Base-by-base conservation (phyloP, 2,797 vertebrate genomes). In the Microctenopoma steveboyesi region DNA sequence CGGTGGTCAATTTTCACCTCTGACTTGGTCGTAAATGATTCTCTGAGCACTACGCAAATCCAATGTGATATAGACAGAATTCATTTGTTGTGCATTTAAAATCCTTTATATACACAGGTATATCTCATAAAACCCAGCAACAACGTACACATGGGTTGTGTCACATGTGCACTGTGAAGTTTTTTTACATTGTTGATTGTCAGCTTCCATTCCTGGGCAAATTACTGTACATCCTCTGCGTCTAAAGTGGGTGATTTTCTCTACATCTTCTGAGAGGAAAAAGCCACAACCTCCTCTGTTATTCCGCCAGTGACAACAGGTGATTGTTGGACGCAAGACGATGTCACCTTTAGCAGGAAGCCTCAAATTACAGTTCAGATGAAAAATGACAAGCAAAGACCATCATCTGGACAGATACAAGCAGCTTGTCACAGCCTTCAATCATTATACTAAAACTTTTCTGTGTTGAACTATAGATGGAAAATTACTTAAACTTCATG, bases 11-110 rank as follows among this genome's bases (percentile, higher is more conserved):
- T 59, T 66, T 59, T 81, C 65, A 80, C 72, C 67, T 35, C 18
- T 68, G 78, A 82, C 83, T 69, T 61, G 6, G 43, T 67, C 50
- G 59, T 52, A 75, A 74, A 82, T 56, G 59, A 66, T 55, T 71
- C 45, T 25, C 2, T 0, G 2, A 27, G 10, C 45, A 42, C 53
- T 55, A 22, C 28, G 58, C 3, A 4, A 39, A 61, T 67, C 30
- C 25, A 11, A 18, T 3, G n/a, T 7, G 3, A 37, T 39, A 14
- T 3, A 22, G n/a, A 39, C 15, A 65, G 10, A 59, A 43, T 27
- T 15, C 3, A n/a, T 16, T n/a, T 25, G 18, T 22, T 49, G 42
- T 16, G 7, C 46, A 14, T 42, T 48, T 22, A 22, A 42, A 46
- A 1, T 25, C 4, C 28, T 3, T 5, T 2, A 57, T 30, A 7